Conservation (phyloP, 2,113 vertebrate species). For the Neogobius melanostomus region DNA sequence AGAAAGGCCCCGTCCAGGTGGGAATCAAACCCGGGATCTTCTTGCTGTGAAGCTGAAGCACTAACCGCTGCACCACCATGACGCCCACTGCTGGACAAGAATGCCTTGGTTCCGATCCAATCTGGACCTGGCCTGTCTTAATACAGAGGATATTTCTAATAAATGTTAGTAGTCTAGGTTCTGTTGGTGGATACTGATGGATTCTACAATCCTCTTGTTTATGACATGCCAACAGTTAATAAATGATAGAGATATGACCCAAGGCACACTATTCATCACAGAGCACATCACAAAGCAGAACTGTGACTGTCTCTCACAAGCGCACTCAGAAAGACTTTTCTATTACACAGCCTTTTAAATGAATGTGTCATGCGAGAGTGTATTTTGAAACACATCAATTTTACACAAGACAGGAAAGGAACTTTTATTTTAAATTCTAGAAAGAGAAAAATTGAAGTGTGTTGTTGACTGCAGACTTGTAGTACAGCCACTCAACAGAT, state of each 20-base stretch:
- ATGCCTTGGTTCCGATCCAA: too few species aligned
- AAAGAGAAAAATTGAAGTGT: background rate
- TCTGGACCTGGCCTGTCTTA: too few species aligned
- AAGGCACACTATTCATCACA: conserved; percentile 32
- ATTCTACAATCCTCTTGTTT: conserved; percentile 17
- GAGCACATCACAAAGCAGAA: conserved; percentile 16
- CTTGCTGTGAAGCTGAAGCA: too few species aligned
- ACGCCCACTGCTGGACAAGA: too few species aligned
- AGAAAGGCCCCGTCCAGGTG: too few species aligned
- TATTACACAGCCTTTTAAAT: conserved; percentile 1
- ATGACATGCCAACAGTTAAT: conserved; percentile 14
- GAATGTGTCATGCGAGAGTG: background rate
- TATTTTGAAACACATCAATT: background rate
- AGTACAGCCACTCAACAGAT: background rate
- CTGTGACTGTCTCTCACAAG: background rate
- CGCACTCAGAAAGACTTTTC: background rate
- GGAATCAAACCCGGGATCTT: too few species aligned
- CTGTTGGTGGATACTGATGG: conserved; percentile 13
- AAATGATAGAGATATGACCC: conserved; percentile 42
- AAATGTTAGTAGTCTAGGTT: too few species aligned
- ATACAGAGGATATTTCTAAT: too few species aligned
- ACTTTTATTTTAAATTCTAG: background rate
- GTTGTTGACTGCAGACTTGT: background rate
- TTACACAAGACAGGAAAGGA: background rate
- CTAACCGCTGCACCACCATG: too few species aligned